A percentile compares a stretch with the other conserved stretches of the same genome.
Conservation (phyloP, 2,113 vertebrate genomes). For the Burhinus bistriatus region DNA sequence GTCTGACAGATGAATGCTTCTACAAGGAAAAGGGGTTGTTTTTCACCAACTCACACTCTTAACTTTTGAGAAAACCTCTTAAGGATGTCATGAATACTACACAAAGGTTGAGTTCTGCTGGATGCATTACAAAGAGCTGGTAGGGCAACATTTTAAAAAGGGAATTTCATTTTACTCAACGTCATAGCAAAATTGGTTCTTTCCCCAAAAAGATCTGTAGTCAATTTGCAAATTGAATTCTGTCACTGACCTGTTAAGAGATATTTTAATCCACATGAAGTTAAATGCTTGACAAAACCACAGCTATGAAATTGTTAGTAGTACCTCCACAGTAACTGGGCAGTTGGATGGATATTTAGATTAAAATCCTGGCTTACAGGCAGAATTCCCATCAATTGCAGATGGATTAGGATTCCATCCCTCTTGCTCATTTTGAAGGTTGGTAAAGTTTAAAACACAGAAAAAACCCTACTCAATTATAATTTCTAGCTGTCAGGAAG, state of each 20-base stretch:
- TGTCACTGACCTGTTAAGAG: constrained; percentile 17
- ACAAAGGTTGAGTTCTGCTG: not conserved
- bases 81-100: not conserved
- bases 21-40: not conserved
- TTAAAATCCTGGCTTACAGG: not conserved
- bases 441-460: not conserved
- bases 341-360: not conserved
- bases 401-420: not conserved
- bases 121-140: not conserved
- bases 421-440: constrained; percentile 7
- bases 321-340: not conserved
- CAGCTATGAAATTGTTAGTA: not conserved
- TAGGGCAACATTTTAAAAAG: not conserved
- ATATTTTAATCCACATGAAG: not conserved
- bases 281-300: not conserved
- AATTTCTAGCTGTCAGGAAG: constrained; percentile 42
- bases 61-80: not conserved
- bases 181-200: not conserved
- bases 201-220: not conserved
- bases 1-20: not conserved
- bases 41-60: not conserved
- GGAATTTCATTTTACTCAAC: not conserved
- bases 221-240: constrained; percentile 10
- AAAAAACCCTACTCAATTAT: not conserved
- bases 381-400: not conserved